phyloP scores from a whole-genome alignment of 1,140 invertebrate genomes.

The Fopius arisanus region DNA sequence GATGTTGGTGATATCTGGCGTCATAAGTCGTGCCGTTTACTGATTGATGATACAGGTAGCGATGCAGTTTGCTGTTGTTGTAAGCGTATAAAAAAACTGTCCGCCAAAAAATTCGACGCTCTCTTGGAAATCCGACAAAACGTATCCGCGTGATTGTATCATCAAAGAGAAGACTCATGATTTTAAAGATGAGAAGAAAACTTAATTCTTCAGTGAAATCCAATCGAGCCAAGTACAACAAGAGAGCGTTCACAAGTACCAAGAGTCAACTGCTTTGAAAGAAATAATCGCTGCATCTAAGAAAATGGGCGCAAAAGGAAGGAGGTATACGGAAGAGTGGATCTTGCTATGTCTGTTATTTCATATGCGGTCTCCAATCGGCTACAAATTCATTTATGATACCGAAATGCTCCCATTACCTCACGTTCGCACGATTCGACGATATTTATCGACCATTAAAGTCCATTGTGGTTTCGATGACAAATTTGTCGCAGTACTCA shows the following conservation, averaged over 20 bases:
- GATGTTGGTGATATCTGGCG: neutral
- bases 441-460: slow-evolving; percentile 26
- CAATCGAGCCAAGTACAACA: neutral
- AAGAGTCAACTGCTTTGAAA: slow-evolving; percentile 11
- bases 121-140: neutral
- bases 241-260: neutral
- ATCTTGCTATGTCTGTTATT: slow-evolving; percentile 36
- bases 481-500: slow-evolving; percentile 5
- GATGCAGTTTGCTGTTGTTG: neutral
- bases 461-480: neutral
- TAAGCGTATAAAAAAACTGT: neutral
- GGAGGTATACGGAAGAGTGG: slow-evolving; percentile 35
- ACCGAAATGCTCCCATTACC: slow-evolving; percentile 35
- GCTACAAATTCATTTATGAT: slow-evolving; percentile 35
- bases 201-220: neutral
- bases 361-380: slow-evolving; percentile 34
- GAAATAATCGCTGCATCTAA: slow-evolving; percentile 29
- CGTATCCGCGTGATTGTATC: neutral
- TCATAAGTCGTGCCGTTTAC: neutral
- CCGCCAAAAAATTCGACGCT: neutral
- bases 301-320: slow-evolving; percentile 10
- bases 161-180: neutral
- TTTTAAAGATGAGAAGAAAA: neutral
- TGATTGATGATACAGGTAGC: neutral
- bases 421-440: slow-evolving; percentile 30